These are phyloP conservation scores for Apteryx mantelli DNA, from an alignment of 2,113 vertebrate species.

Conservation along the genomic window DNA sequence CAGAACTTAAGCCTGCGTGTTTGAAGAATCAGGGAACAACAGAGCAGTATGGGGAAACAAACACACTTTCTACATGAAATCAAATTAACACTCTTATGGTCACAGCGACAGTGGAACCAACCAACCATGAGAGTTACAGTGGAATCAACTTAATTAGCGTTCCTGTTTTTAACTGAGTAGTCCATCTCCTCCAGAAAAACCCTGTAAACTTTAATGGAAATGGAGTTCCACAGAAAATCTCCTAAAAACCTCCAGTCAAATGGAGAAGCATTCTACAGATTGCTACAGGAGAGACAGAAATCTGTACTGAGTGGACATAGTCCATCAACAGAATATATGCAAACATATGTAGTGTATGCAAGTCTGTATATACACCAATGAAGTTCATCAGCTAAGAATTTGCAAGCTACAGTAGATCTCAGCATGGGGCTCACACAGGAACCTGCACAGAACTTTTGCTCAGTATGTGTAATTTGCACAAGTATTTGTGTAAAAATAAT, in stretches of 20 bases:
- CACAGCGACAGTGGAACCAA: constrained; percentile 7
- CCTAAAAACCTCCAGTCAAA: neutral
- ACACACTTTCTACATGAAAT: constrained; percentile 16
- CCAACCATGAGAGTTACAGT: constrained; percentile 24
- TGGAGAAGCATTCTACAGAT: neutral
- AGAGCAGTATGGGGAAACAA: constrained; percentile 12
- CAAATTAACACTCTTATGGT: constrained; percentile 4
- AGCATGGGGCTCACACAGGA: neutral
- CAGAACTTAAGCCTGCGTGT: neutral
- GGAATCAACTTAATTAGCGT: constrained; percentile 28
- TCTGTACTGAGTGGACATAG: neutral
- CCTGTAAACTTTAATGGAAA: neutral
- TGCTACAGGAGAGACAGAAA: neutral
- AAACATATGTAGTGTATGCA: neutral
- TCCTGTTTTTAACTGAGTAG: neutral
- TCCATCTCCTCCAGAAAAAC: constrained; percentile 1
- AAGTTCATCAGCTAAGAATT: neutral
- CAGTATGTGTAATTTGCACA: neutral
- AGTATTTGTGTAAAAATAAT: neutral
- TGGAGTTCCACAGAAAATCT: neutral
- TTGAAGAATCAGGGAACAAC: neutral
- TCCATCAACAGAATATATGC: neutral
- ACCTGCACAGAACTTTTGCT: neutral
- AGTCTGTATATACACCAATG: neutral
- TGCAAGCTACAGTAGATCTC: neutral